A percentile compares a stretch with the other conserved stretches of the same genome.
Conservation (phyloP, 2,797 vertebrate species). For the Paramormyrops hopkinsi region DNA sequence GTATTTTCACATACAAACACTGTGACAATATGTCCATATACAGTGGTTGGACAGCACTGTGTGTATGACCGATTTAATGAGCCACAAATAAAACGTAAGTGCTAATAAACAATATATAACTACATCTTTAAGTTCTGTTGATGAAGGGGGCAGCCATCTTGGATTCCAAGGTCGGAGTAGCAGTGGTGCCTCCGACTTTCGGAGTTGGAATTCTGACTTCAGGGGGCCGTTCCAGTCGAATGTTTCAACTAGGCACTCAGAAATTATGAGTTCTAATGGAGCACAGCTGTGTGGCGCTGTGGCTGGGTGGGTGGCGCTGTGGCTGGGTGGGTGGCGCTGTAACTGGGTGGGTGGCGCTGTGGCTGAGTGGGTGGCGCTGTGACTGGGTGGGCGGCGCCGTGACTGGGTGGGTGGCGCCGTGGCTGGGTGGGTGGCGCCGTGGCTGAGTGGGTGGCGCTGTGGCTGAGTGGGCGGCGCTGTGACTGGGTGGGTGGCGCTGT, state of each 20-base stretch:
- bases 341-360: neutral
- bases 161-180: neutral
- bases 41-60: neutral
- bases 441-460: neutral
- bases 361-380: neutral
- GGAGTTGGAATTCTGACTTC: neutral
- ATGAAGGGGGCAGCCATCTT: neutral
- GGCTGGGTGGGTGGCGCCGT: fast-evolving
- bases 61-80: neutral
- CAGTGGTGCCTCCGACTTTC: neutral
- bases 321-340: neutral
- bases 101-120: neutral
- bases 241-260: neutral
- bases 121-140: neutral
- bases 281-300: neutral
- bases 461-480: neutral
- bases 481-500: neutral
- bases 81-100: neutral
- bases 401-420: neutral
- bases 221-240: neutral
- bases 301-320: neutral
- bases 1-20: neutral
- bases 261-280: neutral
- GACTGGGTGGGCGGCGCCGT: neutral
- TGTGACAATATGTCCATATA: neutral